Percentiles rank a stretch among this genome's conserved stretches.
These are phyloP conservation scores for Leptocoma aspasia DNA, from an alignment of 2,113 vertebrate species.

Conservation along the genomic window DNA sequence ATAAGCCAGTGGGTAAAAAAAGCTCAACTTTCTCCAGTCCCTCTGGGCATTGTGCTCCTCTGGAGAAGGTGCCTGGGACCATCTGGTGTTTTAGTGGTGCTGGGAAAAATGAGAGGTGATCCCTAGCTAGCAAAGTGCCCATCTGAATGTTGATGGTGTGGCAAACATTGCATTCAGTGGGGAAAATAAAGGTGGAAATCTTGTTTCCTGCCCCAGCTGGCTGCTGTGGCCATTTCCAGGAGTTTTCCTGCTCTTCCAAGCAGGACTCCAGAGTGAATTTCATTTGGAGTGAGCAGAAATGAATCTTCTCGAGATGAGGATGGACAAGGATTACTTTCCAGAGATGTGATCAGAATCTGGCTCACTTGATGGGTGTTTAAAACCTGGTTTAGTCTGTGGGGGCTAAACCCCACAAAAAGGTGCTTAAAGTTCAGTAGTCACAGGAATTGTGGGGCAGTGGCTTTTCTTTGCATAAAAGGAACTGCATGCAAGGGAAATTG, in stretches of 20 bases:
- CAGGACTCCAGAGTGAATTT: rapidly evolving
- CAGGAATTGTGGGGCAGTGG: not conserved
- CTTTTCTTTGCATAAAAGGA: not conserved
- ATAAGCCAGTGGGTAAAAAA: not conserved
- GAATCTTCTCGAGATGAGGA: not conserved
- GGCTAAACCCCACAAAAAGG: not conserved
- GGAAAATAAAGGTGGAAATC: not conserved
- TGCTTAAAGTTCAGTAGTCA: not conserved
- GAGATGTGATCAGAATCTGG: not conserved
- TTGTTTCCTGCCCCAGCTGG: not conserved
- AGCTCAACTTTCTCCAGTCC: not conserved
- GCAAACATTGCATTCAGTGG: rapidly evolving
- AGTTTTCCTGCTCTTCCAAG: not conserved
- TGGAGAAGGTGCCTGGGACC: not conserved
- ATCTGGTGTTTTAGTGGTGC: not conserved
- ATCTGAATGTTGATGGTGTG: not conserved
- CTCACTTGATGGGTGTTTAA: not conserved
- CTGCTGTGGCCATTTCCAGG: not conserved
- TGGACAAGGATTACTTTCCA: not conserved
- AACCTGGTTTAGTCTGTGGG: not conserved
- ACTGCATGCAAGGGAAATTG: not conserved
- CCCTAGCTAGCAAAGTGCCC: not conserved
- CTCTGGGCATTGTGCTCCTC: not conserved
- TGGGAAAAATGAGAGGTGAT: not conserved
- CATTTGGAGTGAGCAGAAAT: not conserved